Evolutionary conservation across 2,888 invertebrate genomes (phyloP).

Genomic region (Onthophagus sagittarius): DNA sequence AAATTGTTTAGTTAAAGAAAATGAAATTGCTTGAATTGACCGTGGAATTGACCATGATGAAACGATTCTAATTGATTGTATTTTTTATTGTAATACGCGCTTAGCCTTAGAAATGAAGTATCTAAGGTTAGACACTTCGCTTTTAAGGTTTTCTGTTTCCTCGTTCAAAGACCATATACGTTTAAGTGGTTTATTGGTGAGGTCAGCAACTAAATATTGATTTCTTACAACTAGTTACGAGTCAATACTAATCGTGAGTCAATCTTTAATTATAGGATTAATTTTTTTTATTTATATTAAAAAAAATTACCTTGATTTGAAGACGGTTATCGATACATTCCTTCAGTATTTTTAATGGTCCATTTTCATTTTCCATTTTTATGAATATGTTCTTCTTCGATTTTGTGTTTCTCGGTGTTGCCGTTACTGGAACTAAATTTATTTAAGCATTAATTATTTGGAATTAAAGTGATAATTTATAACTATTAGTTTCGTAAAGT

Average conservation of each 20-base stretch:
- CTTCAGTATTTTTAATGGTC: conserved; percentile 62
- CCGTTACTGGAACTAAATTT: conserved; percentile 41
- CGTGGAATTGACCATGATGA: conserved; percentile 47
- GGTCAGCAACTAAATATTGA: neutral
- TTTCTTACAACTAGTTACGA: neutral
- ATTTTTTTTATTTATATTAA: too few species aligned
- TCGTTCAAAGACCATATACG: neutral
- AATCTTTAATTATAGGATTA: too few species aligned
- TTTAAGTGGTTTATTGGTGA: neutral
- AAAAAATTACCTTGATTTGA: conserved; percentile 59
- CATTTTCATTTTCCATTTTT: conserved; percentile 53
- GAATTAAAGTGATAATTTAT: too few species aligned
- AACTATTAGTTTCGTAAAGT: too few species aligned
- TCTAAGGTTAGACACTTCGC: neutral
- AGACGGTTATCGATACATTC: conserved; percentile 59
- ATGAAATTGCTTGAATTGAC: conserved; percentile 28
- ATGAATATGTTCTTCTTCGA: conserved; percentile 51
- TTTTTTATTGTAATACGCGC: conserved; percentile 39
- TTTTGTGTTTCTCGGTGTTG: conserved; percentile 30
- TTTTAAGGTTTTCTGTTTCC: neutral
- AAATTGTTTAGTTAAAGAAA: conserved; percentile 10
- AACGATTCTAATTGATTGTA: conserved; percentile 37
- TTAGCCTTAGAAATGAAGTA: neutral
- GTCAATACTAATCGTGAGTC: too few species aligned
- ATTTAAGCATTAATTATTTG: neutral